A percentile compares a stretch with the other conserved stretches of the same genome.
These are phyloP conservation scores for Hippopotamyrus pictus DNA, from an alignment of 2,797 vertebrate genomes.

Conservation along the genomic window DNA sequence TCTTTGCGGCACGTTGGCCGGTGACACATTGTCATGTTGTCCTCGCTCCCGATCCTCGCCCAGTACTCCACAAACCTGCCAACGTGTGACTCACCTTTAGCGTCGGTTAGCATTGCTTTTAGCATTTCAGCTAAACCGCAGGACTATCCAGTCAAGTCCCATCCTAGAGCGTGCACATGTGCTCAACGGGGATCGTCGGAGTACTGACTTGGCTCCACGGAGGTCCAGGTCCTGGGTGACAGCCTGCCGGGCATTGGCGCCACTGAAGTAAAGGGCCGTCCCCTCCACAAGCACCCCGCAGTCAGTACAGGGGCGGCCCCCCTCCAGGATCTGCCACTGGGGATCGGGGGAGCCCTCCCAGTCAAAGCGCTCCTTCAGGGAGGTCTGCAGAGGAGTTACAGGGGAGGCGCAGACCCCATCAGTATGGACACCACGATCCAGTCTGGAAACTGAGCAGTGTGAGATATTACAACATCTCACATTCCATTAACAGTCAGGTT, in stretches of 20 bases:
- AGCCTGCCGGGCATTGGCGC: constrained; percentile 82
- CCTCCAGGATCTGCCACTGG: constrained; percentile 90
- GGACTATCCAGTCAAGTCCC: background rate
- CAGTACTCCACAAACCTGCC: constrained; percentile 95
- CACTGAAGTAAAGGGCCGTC: constrained; percentile 86
- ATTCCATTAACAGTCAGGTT: background rate
- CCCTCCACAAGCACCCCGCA: constrained; percentile 91
- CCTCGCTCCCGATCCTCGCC: constrained; percentile 94
- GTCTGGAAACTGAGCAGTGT: background rate
- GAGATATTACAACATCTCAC: background rate
- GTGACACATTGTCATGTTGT: constrained; percentile 91
- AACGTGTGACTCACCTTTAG: background rate
- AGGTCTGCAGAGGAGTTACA: constrained; percentile 62
- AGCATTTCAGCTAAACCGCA: background rate
- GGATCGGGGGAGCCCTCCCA: constrained; percentile 81
- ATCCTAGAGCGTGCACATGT: constrained; percentile 34
- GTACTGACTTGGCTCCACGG: constrained; percentile 87
- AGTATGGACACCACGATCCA: too few species aligned
- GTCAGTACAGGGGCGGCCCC: constrained; percentile 83
- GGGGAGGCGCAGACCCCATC: background rate
- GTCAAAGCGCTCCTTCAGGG: constrained; percentile 95
- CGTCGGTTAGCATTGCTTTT: background rate
- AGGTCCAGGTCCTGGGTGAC: constrained; percentile 89
- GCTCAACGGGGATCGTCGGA: constrained; percentile 75
- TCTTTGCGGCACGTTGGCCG: constrained; percentile 91